phyloP scores from a whole-genome alignment of 92 coral and sea anemone species.

The Porites lobata region DNA sequence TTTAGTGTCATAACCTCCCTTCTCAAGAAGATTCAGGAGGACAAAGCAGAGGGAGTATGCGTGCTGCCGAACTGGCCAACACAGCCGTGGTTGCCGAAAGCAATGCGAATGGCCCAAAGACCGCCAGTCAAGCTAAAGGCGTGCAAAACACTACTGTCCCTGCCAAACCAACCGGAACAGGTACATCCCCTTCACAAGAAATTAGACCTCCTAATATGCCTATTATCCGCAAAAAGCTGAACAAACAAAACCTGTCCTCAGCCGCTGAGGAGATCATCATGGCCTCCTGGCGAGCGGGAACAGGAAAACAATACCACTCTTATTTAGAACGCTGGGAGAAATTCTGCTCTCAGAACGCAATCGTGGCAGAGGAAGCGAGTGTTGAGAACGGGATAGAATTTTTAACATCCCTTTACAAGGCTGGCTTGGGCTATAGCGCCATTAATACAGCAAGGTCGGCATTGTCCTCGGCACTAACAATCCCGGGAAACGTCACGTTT shows the following conservation, averaged over 20 bases:
- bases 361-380: constrained; percentile 9
- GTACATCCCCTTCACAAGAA: constrained; percentile 58
- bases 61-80: constrained; percentile 67
- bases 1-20: constrained; percentile 29
- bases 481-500: constrained; percentile 37
- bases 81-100: constrained; percentile 67
- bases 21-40: constrained; percentile 39
- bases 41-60: constrained; percentile 51
- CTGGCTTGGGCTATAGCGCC: constrained; percentile 30
- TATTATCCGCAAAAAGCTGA: constrained; percentile 41
- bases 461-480: constrained; percentile 5
- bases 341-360: constrained; percentile 34
- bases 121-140: constrained; percentile 51
- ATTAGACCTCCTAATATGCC: constrained; percentile 60
- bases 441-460: constrained; percentile 34
- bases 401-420: constrained; percentile 15
- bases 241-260: neutral
- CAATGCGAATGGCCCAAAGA: constrained; percentile 57
- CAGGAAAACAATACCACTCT: constrained; percentile 46
- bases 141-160: constrained; percentile 45
- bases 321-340: constrained; percentile 51
- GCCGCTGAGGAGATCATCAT: constrained; percentile 35
- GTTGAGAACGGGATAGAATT: constrained; percentile 56
- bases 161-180: constrained; percentile 66
- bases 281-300: constrained; percentile 36